These are phyloP conservation scores for Sympetrum striolatum DNA, from an alignment of 2,888 invertebrate genomes.

Conservation along the genomic window DNA sequence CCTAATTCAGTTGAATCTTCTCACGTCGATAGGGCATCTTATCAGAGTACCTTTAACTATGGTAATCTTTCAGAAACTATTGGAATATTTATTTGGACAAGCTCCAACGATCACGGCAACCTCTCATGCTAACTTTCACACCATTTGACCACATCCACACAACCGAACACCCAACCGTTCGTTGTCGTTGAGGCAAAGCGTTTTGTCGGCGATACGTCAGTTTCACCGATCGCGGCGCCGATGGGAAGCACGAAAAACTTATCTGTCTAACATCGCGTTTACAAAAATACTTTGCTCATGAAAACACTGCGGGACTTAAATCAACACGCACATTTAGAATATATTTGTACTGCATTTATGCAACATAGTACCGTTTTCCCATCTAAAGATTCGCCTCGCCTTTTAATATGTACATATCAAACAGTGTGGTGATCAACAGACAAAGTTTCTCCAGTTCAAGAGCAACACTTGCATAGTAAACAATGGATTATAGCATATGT, in stretches of 20 bases:
- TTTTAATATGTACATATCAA: not conserved
- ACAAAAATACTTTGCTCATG: constrained; percentile 23
- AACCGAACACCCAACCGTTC: not conserved
- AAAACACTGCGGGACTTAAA: not conserved
- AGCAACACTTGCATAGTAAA: not conserved
- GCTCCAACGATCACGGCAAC: not conserved
- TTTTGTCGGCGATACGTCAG: constrained; percentile 29
- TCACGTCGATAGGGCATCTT: no score
- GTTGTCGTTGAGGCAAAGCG: not conserved
- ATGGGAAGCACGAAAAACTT: not conserved
- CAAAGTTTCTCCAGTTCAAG: not conserved
- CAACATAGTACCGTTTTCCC: not conserved
- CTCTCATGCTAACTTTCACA: not conserved
- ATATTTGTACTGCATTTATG: constrained; percentile 10
- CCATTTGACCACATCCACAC: not conserved
- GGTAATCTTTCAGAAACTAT: not conserved
- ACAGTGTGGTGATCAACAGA: not conserved
- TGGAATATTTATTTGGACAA: not conserved
- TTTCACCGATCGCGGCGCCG: constrained; percentile 16
- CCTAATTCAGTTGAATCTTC: no score
- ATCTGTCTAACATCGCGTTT: not conserved
- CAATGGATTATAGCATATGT: not conserved
- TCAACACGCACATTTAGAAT: constrained; percentile 10
- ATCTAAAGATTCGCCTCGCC: not conserved
- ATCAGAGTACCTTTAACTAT: not conserved